Conservation (phyloP, 2,113 vertebrate species). For the Lophura nycthemera region DNA sequence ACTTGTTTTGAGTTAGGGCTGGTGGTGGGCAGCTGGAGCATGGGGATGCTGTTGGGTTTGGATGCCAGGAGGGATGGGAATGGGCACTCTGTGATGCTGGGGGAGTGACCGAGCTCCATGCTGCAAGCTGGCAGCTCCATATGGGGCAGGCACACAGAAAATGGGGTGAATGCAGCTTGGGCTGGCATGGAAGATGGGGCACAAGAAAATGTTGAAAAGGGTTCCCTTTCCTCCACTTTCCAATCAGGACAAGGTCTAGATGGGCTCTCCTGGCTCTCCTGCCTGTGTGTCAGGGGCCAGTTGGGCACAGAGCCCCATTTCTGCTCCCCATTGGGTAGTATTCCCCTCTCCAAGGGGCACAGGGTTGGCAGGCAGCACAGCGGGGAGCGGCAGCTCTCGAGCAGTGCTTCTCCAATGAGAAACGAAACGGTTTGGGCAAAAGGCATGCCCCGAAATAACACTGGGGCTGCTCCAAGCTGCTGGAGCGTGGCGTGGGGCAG, state of each 20-base stretch:
- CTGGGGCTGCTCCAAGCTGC: background rate
- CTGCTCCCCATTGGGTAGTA: fast-evolving
- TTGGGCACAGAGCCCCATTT: background rate
- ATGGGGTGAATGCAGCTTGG: background rate
- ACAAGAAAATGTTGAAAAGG: background rate
- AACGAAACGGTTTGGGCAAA: background rate
- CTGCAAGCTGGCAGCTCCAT: background rate
- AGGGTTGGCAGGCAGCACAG: fast-evolving
- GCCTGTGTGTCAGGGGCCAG: background rate
- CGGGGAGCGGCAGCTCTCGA: fast-evolving
- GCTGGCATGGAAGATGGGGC: background rate
- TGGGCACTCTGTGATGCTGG: background rate
- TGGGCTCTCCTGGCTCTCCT: background rate
- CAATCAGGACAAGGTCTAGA: background rate
- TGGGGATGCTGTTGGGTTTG: background rate
- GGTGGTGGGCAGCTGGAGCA: background rate
- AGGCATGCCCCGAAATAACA: background rate
- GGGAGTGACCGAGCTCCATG: background rate
- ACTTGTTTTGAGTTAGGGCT: background rate
- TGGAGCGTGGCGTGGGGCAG: fast-evolving
- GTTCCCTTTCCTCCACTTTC: background rate
- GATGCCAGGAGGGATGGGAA: background rate
- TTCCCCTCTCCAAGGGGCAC: background rate
- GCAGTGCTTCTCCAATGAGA: background rate
- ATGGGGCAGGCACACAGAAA: fast-evolving